Conservation (phyloP, 2,113 vertebrate species). For the Cepphus grylle region DNA sequence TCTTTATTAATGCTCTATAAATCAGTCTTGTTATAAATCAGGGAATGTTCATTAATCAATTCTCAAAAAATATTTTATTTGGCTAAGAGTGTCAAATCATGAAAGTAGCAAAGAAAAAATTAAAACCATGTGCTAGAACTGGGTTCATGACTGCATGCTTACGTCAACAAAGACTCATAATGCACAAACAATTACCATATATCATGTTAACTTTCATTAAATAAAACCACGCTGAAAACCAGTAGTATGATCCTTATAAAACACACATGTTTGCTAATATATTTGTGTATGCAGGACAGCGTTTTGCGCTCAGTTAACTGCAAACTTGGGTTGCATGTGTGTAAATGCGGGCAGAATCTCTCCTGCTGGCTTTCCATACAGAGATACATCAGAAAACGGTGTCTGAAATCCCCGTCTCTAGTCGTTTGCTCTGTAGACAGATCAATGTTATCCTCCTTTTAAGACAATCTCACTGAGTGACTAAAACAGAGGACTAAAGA, state of each 20-base stretch:
- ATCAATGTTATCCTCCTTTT: background rate
- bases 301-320: background rate
- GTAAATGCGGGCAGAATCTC: background rate
- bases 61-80: slow-evolving; percentile 67
- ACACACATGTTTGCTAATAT: slow-evolving; percentile 67
- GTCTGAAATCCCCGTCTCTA: background rate
- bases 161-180: slow-evolving; percentile 56
- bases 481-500: background rate
- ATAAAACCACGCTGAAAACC: slow-evolving; percentile 75
- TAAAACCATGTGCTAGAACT: slow-evolving; percentile 71
- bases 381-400: background rate
- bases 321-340: background rate
- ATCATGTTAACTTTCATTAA: slow-evolving; percentile 78
- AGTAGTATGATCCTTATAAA: slow-evolving; percentile 68
- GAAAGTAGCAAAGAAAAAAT: slow-evolving; percentile 69
- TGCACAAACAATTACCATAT: slow-evolving; percentile 68
- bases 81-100: slow-evolving; percentile 62
- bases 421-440: background rate
- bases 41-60: slow-evolving; percentile 69
- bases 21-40: slow-evolving; percentile 63
- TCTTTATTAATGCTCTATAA: slow-evolving; percentile 69
- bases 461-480: background rate
- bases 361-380: background rate
- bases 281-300: slow-evolving; percentile 53
- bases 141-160: slow-evolving; percentile 6